Evolutionary conservation across 2,797 vertebrate species (phyloP).

Genomic region (Acipenser transmontanus): DNA sequence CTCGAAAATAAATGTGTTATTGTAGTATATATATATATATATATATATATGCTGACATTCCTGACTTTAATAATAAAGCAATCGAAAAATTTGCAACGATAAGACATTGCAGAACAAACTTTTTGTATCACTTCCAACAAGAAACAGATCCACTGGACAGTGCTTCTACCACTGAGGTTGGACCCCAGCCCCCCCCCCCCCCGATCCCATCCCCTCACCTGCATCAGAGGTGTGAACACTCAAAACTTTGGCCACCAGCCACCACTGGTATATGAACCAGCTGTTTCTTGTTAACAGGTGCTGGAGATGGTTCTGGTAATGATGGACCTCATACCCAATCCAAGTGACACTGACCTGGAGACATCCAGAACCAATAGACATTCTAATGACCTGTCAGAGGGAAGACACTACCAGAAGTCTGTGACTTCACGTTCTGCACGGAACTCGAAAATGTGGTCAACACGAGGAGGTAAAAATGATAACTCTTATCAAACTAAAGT

Average conservation of each 20-base stretch:
- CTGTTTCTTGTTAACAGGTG: slow-evolving; percentile 10
- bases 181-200: no score
- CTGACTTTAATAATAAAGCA: no score
- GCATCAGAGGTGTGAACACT: no score
- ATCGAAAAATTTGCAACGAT: no score
- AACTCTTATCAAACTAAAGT: neutral
- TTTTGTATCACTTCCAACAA: no score
- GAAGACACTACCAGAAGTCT: slow-evolving; percentile 6
- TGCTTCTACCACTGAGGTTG: no score
- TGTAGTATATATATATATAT: no score
- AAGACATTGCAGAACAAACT: no score
- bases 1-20: no score
- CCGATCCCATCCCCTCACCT: no score
- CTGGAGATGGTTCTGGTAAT: slow-evolving; percentile 27
- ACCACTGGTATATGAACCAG: neutral
- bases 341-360: slow-evolving; percentile 15
- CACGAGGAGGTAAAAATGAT: neutral
- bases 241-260: neutral
- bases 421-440: neutral
- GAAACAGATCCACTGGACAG: no score
- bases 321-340: slow-evolving; percentile 13
- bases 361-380: slow-evolving; percentile 8
- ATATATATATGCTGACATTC: no score
- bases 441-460: neutral
- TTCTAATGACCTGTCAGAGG: slow-evolving; percentile 10